Conservation (phyloP, 2,113 vertebrate genomes). For the Megaceryle torquata region DNA sequence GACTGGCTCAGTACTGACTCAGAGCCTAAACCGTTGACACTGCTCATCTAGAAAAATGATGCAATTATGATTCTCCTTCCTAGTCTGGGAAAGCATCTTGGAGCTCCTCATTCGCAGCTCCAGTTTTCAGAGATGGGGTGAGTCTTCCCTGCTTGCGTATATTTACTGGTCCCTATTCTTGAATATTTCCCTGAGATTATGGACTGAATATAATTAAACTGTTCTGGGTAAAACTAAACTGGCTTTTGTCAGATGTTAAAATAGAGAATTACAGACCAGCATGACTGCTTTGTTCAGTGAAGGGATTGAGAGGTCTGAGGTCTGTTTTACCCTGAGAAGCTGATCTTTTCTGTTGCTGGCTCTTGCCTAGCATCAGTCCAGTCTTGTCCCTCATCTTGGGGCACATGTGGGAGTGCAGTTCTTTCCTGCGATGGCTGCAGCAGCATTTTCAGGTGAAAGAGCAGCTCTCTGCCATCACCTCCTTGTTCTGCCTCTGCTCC, state of each 20-base stretch:
- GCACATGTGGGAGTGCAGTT: not conserved
- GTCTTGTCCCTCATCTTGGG: not conserved
- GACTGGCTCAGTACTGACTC: conserved; percentile 13
- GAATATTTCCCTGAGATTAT: not conserved
- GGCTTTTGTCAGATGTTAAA: not conserved
- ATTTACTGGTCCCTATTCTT: not conserved
- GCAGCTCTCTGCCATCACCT: not conserved
- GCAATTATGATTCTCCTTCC: not conserved
- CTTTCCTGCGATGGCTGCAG: not conserved
- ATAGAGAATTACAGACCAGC: not conserved
- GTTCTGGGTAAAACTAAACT: not conserved
- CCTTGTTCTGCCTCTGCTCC: not conserved
- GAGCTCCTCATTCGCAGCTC: not conserved
- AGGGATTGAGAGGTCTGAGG: not conserved
- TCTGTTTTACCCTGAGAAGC: not conserved
- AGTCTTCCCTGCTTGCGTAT: not conserved
- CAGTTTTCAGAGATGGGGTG: not conserved
- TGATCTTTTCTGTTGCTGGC: not conserved
- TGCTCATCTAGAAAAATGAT: not conserved
- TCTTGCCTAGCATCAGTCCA: not conserved
- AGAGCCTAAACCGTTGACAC: not conserved
- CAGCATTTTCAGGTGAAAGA: not conserved
- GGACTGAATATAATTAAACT: not conserved
- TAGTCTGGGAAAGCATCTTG: not conserved
- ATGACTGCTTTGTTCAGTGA: not conserved